Evolutionary conservation across 2,888 invertebrate species (phyloP), one percentile per base, ranked within the genome.

Genomic region (Andrena hattorfiana): DNA sequence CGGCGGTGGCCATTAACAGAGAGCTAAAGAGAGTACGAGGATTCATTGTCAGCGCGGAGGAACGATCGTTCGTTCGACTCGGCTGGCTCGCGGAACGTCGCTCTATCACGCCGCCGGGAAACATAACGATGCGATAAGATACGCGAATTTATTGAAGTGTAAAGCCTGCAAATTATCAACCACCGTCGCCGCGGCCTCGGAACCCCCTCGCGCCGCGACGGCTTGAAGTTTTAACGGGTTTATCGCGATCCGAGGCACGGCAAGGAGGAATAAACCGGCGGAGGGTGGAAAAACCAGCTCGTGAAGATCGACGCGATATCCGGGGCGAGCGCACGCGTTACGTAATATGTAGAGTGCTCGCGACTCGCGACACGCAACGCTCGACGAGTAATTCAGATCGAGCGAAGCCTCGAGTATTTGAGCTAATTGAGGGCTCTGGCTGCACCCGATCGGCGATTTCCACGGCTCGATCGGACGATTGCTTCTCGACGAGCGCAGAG

Each of bases 61-160:
- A 76, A 67, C 72, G 81, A 79, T 84, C 83, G 74, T 77, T 73
- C 67, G 42, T 56, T 56, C 72, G 74, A 63, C 54, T 64, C 56
- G 60, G 62, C 49, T 75, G 71, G 70, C 42, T 32, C 59, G 56
- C 8, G 35, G 71, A 70, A 70, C 81, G 77, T n/a, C 73, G 54
- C 59, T n/a, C 62, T 70, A 60, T 48, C 62, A 42, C 66, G 73
- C 54, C 67, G 54, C 49, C 69, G 80, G 69, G 69, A 56, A 76
- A 66, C 85, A 42, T 87, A 87, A 86, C 77, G 78, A 87, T 77
- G 79, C 85, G 87, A 87, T 81, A 81, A 87, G 81, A 81, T 63
- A 74, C 71, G 78, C 76, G 81, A 62, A 75, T 83, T 87, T 87
- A 87, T 87, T 77, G 77, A 77, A 80, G 80, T 83, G 85, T 83